Evolutionary conservation across 2,888 invertebrate genomes (phyloP).

Genomic region (Thysanoteuthis rhombus): DNA sequence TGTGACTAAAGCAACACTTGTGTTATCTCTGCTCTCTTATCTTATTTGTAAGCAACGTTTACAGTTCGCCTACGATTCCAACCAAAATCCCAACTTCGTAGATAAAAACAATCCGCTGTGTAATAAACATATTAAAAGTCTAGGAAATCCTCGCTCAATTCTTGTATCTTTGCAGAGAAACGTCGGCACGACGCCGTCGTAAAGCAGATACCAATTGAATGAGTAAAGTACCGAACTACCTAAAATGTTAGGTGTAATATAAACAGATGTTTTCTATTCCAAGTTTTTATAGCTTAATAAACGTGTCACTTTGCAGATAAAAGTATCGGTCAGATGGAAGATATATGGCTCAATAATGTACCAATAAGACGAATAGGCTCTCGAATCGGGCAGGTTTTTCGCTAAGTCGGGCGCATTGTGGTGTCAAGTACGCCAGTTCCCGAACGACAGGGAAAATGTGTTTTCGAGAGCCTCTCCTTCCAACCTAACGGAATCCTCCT

Average conservation of each 20-base stretch:
- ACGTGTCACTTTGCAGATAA: background rate
- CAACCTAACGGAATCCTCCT: too few species aligned
- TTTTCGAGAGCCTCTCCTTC: too few species aligned
- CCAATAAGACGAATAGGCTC: background rate
- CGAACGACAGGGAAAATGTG: background rate
- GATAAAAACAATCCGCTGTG: too few species aligned
- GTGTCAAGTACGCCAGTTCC: background rate
- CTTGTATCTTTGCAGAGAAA: too few species aligned
- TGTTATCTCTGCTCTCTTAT: too few species aligned
- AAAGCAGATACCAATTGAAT: background rate
- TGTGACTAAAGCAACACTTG: too few species aligned
- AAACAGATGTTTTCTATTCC: background rate
- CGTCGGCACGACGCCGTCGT: too few species aligned
- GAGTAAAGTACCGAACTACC: background rate
- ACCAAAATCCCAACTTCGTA: too few species aligned
- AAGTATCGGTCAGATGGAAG: slow-evolving; percentile 12
- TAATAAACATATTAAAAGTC: too few species aligned
- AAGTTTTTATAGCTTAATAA: slow-evolving; percentile 12
- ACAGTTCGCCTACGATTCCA: too few species aligned
- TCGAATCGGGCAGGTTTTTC: background rate
- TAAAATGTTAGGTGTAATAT: background rate
- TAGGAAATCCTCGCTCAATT: too few species aligned
- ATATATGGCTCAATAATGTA: background rate
- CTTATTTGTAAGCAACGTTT: too few species aligned
- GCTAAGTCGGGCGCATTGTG: background rate